Evolutionary conservation across 92 coral and sea anemone species (phyloP).

Genomic region (Porites lobata): DNA sequence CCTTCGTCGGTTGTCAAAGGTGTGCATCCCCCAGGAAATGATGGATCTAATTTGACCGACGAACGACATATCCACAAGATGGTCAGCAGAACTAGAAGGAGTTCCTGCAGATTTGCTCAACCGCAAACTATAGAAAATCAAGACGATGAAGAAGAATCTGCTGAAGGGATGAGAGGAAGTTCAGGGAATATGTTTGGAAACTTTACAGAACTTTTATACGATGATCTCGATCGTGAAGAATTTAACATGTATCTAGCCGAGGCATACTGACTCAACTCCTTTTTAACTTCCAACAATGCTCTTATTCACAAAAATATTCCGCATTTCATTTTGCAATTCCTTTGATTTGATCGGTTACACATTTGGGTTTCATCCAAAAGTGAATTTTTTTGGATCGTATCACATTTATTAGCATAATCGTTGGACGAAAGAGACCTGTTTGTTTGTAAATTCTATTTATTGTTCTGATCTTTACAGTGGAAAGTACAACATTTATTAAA

Average conservation of each 20-base stretch:
- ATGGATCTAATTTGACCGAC: conserved; percentile 8
- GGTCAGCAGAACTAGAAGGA: conserved; percentile 40
- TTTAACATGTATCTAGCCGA: conserved; percentile 90
- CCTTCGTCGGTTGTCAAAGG: conserved; percentile 39
- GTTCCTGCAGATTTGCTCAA: conserved; percentile 87
- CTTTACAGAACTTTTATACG: conserved; percentile 88
- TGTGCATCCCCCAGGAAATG: conserved; percentile 30
- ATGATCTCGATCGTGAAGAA: conserved; percentile 93
- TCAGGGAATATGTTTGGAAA: conserved; percentile 83
- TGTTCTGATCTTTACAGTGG: not conserved
- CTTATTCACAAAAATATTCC: not conserved
- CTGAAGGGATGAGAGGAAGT: conserved; percentile 27
- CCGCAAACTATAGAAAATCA: conserved; percentile 36
- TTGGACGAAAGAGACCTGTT: not conserved
- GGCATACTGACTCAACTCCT: not conserved
- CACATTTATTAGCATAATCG: not conserved
- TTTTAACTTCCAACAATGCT: not conserved
- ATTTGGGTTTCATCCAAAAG: not conserved
- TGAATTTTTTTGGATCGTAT: not conserved
- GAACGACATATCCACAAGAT: conserved; percentile 26
- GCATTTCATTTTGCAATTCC: not conserved
- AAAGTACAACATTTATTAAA: not conserved
- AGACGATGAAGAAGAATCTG: conserved; percentile 26
- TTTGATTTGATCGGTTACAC: not conserved
- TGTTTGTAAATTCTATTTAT: not conserved